Evolutionary conservation across 2,888 invertebrate genomes (phyloP).

Genomic region (Drosophila paramelanica): DNA sequence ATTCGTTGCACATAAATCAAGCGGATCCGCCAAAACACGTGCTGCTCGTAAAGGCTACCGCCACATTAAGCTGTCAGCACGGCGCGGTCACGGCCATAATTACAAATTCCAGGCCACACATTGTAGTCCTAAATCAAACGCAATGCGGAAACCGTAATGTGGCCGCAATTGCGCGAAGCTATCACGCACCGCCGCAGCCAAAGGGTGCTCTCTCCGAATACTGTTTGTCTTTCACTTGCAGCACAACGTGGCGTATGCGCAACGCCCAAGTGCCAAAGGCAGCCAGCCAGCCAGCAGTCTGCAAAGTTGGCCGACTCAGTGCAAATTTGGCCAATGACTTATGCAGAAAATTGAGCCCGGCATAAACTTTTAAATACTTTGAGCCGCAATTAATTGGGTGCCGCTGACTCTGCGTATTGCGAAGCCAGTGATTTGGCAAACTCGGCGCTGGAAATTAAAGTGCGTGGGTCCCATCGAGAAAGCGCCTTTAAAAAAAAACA

Average conservation of each 20-base stretch:
- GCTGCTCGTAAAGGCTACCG: constrained; percentile 62
- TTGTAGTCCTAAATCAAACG: constrained; percentile 70
- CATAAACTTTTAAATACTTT: constrained; percentile 40
- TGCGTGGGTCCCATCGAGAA: neutral
- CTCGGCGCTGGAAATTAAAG: constrained; percentile 23
- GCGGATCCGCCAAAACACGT: constrained; percentile 57
- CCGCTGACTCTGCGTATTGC: constrained; percentile 39
- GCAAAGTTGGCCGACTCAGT: constrained; percentile 30
- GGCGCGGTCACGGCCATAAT: constrained; percentile 51
- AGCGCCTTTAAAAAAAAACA: constrained; percentile 18
- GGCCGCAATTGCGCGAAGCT: constrained; percentile 69
- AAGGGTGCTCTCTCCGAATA: neutral
- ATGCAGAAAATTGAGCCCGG: constrained; percentile 1
- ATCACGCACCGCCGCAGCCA: constrained; percentile 55
- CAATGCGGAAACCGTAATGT: constrained; percentile 70
- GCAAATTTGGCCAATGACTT: constrained; percentile 49
- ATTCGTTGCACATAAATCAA: constrained; percentile 64
- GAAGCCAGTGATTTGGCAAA: constrained; percentile 30
- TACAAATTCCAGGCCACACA: constrained; percentile 73
- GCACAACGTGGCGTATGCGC: constrained; percentile 46
- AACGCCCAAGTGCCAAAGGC: constrained; percentile 30
- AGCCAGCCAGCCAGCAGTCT: constrained; percentile 31
- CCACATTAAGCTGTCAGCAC: constrained; percentile 70
- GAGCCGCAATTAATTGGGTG: constrained; percentile 48
- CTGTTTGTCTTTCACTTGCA: constrained; percentile 23